phyloP scores from a whole-genome alignment of 2,888 invertebrate species.

The Macrophya alboannulata region DNA sequence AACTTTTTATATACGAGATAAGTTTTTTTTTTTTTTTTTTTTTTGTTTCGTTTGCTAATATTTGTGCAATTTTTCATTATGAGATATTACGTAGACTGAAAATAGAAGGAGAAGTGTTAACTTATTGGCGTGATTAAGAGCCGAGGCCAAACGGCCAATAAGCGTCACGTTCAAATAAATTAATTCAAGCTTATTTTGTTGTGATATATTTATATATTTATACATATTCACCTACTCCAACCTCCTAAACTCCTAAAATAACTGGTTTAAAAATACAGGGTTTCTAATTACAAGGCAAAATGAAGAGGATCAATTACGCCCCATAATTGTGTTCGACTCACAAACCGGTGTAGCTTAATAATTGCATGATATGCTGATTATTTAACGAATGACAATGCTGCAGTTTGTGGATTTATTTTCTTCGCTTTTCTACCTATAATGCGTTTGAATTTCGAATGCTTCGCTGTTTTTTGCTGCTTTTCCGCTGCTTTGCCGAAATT shows the following conservation, averaged over 20 bases:
- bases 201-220: not conserved
- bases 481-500: constrained; percentile 52
- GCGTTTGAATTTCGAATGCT: constrained; percentile 55
- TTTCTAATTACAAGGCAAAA: not conserved
- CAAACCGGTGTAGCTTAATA: not conserved
- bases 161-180: constrained; percentile 37
- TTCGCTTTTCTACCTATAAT: not conserved
- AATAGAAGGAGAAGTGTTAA: not conserved
- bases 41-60: too few species aligned
- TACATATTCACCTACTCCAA: not conserved
- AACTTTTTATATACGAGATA: not conserved
- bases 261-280: constrained; percentile 8
- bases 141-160: constrained; percentile 23
- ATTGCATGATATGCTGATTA: not conserved
- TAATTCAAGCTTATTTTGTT: constrained; percentile 40
- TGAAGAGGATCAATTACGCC: not conserved
- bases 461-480: constrained; percentile 48
- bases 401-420: not conserved
- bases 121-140: constrained; percentile 14
- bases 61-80: not conserved
- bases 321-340: not conserved
- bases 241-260: constrained; percentile 2
- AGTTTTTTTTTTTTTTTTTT: not conserved
- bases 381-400: not conserved
- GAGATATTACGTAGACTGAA: not conserved